Evolutionary conservation across 2,888 invertebrate species (phyloP).

Genomic region (Agonopterix subpropinquella): DNA sequence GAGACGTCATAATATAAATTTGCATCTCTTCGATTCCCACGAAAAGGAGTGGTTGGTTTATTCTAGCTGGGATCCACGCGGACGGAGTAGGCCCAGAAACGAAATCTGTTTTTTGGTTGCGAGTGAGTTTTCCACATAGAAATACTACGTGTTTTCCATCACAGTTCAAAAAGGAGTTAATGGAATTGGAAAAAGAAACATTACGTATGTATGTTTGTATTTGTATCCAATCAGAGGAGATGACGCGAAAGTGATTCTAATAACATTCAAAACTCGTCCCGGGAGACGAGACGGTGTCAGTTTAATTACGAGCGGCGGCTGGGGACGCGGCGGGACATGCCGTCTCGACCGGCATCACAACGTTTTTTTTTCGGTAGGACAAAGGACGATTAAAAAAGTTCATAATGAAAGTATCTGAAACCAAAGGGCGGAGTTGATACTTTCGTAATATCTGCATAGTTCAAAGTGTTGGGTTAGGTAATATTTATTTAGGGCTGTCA

Average conservation of each 20-base stretch:
- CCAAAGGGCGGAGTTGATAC: slow-evolving; percentile 52
- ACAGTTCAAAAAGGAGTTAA: too few species aligned
- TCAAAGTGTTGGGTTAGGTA: not conserved
- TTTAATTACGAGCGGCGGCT: slow-evolving; percentile 63
- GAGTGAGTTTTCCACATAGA: too few species aligned
- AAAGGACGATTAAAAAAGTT: slow-evolving; percentile 74
- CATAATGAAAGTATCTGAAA: slow-evolving; percentile 64
- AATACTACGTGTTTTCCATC: too few species aligned
- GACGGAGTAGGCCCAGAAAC: too few species aligned
- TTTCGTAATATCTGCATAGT: slow-evolving; percentile 30
- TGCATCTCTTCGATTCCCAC: too few species aligned
- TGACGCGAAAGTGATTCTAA: slow-evolving; percentile 71
- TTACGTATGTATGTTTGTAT: slow-evolving; percentile 14
- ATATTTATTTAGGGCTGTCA: too few species aligned
- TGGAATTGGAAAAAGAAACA: too few species aligned
- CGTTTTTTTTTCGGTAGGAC: slow-evolving; percentile 64
- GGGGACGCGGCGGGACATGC: slow-evolving; percentile 33
- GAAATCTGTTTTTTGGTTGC: too few species aligned
- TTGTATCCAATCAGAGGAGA: slow-evolving; percentile 63
- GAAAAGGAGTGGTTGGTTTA: too few species aligned
- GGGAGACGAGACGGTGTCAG: slow-evolving; percentile 64
- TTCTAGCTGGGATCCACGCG: too few species aligned
- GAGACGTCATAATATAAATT: too few species aligned
- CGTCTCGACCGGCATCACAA: slow-evolving; percentile 56
- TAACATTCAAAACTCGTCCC: slow-evolving; percentile 73